These are phyloP conservation scores for Ailuropoda melanoleuca DNA, from an alignment of 2,113 vertebrate species.

Conservation along the genomic window DNA sequence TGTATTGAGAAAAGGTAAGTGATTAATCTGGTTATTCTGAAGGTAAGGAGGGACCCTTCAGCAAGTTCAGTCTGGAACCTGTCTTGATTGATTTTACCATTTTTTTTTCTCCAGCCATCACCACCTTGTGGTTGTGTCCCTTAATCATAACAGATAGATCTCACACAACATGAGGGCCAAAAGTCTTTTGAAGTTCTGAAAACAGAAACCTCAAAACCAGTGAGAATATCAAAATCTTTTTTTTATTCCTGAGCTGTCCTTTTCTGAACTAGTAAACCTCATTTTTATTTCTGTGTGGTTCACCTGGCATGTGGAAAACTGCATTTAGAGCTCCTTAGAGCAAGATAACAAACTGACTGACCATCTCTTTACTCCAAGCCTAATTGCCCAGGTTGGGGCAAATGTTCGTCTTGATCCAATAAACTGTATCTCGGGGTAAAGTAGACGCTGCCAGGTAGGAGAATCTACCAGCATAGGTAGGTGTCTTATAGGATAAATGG, in stretches of 20 bases:
- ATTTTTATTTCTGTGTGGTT: neutral
- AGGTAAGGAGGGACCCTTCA: accelerated
- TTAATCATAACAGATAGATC: neutral
- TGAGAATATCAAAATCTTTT: neutral
- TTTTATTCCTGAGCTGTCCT: neutral
- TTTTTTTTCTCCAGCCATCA: neutral
- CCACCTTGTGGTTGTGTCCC: neutral
- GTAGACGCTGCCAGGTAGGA: neutral
- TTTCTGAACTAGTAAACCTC: neutral
- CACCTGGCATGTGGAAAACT: neutral
- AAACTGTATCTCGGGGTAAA: no score
- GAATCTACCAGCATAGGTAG: neutral
- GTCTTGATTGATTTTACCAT: neutral
- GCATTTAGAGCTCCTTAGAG: neutral
- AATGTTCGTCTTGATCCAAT: neutral
- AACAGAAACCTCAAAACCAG: neutral
- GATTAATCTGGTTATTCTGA: neutral
- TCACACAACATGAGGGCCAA: neutral
- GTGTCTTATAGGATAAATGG: neutral
- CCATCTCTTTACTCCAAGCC: neutral
- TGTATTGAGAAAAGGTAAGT: neutral
- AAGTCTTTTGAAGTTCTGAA: neutral
- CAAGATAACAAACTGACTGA: neutral
- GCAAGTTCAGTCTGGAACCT: neutral
- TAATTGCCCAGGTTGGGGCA: neutral